phyloP scores from a whole-genome alignment of 2,888 invertebrate species.

The Mantis religiosa region DNA sequence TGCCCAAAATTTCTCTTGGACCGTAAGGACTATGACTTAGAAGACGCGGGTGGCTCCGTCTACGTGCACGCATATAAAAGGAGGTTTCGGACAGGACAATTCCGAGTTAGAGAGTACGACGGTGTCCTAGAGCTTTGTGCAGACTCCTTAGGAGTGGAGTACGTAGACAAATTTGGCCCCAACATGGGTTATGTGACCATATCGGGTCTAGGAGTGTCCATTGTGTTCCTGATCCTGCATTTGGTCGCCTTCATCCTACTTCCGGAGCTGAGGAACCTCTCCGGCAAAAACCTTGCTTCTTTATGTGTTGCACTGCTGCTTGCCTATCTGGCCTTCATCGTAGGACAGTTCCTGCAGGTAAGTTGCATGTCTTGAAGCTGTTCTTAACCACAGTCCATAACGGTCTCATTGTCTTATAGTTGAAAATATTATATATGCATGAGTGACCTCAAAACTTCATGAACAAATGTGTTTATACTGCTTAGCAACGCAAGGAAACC shows the following conservation, averaged over 20 bases:
- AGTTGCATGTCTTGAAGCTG: neutral
- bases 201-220: constrained; percentile 47
- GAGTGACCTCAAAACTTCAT: no score
- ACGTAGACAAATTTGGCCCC: constrained; percentile 41
- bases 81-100: constrained; percentile 26
- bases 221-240: constrained; percentile 46
- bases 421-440: no score
- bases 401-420: no score
- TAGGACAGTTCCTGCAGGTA: constrained; percentile 40
- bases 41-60: constrained; percentile 39
- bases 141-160: constrained; percentile 36
- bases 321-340: constrained; percentile 48
- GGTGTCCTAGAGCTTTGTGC: constrained; percentile 41
- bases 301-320: constrained; percentile 46
- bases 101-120: constrained; percentile 40
- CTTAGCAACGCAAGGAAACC: no score
- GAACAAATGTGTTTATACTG: no score
- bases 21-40: constrained; percentile 39
- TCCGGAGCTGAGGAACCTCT: constrained; percentile 48
- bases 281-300: constrained; percentile 52
- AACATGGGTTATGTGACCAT: constrained; percentile 42
- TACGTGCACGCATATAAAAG: constrained; percentile 41
- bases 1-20: constrained; percentile 43
- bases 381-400: no score
- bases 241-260: constrained; percentile 46